phyloP scores from a whole-genome alignment of 2,797 vertebrate genomes.

The Danio choprae region DNA sequence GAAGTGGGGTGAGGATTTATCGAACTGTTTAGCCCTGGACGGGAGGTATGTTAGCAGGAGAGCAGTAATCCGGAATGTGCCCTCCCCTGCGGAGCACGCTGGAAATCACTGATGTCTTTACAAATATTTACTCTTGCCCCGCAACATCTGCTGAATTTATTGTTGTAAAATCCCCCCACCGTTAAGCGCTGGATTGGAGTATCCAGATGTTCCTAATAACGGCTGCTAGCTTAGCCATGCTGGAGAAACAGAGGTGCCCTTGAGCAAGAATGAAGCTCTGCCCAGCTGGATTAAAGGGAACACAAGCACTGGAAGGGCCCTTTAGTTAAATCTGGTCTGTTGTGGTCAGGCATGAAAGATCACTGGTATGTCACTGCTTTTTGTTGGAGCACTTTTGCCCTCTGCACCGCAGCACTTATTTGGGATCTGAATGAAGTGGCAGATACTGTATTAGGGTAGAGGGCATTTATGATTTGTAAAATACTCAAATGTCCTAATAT shows the following conservation, averaged over 20 bases:
- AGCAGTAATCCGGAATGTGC: slow-evolving; percentile 55
- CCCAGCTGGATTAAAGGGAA: slow-evolving; percentile 29
- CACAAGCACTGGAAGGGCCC: slow-evolving; percentile 13
- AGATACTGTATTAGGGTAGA: slow-evolving; percentile 67
- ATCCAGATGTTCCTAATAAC: slow-evolving; percentile 68
- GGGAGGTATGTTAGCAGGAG: slow-evolving; percentile 55
- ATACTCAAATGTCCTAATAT: no score
- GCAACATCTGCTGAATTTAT: slow-evolving; percentile 66
- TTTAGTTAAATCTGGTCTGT: slow-evolving; percentile 42
- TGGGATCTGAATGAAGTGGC: slow-evolving; percentile 65
- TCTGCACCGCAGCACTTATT: not conserved
- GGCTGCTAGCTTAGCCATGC: slow-evolving; percentile 50
- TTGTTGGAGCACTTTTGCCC: slow-evolving; percentile 12
- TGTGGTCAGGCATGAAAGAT: slow-evolving; percentile 33
- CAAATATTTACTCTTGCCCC: slow-evolving; percentile 70
- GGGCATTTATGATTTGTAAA: slow-evolving; percentile 59
- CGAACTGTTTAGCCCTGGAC: slow-evolving; percentile 47
- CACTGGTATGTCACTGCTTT: slow-evolving; percentile 31
- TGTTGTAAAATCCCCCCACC: slow-evolving; percentile 59
- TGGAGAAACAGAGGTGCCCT: slow-evolving; percentile 54
- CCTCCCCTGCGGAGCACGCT: slow-evolving; percentile 45
- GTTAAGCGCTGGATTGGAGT: slow-evolving; percentile 57
- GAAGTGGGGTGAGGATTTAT: slow-evolving; percentile 50
- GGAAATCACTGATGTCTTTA: slow-evolving; percentile 64
- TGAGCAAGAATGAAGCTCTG: slow-evolving; percentile 43